Base-by-base conservation (phyloP, 2,797 vertebrate genomes). In the Poecilia wingei region DNA sequence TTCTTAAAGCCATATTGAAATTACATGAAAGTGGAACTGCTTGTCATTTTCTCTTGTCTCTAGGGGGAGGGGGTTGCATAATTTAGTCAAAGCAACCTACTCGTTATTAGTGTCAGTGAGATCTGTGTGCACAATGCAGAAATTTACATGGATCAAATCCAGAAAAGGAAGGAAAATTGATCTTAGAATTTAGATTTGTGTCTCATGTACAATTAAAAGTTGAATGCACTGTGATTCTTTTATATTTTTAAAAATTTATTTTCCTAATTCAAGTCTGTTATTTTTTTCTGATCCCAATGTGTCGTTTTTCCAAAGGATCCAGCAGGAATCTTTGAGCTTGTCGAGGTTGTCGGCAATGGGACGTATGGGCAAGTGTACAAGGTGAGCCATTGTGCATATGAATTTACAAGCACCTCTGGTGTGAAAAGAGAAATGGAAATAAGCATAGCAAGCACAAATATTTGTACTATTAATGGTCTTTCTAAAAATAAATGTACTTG, bases 311-410 rank as follows among this genome's bases (percentile, higher is more conserved):
- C 36, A 2, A 87, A 98, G 97, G 97, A 98, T 91, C 97, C 97
- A 71, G 97, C 97, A 6, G 97, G 97, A 57, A 98, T 98, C 91
- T 98, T 98, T 68, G 97, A 98, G 94, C 96, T 98, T 90, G 97
- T 98, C 47, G 97, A 98, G 86, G 97, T 98, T 9, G 97, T 98
- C 0, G 97, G 97, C 88, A 98, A 98, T 94, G 97, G 97, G 49
- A 98, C 97, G 41, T 98, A 98, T 1, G 97, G 97, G 43, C 97
- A 98, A 88, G 97, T 98, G 80, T 98, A 98, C 93, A 98, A 98
- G 97, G 97, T 98, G 88, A 96, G 95, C 66, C 28, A 20, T 46
- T 36, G 73, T 64, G 49, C 22, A 25, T 16, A 13, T 41, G 4
- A 14, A 16, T 28, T 28, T 18, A 16, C 25, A 28, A 25, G 22